These are phyloP conservation scores for Sus scrofa DNA, from an alignment of 2,113 vertebrate genomes.

Conservation along the genomic window T2T-Sscrofa CM000819.6:20356001-20356500, in stretches of 20 bases:
- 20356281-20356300: background rate
- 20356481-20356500: slow-evolving; percentile 16
- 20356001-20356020: background rate
- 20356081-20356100: slow-evolving; percentile 41
- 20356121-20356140: background rate
- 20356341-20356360: slow-evolving; percentile 43
- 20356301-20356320: background rate
- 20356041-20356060: slow-evolving; percentile 27
- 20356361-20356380: slow-evolving; percentile 59
- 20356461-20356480: slow-evolving; percentile 43
- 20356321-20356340: background rate
- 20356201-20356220: background rate
- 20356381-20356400: slow-evolving; percentile 56
- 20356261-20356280: slow-evolving; percentile 33
- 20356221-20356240: background rate
- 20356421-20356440: slow-evolving; percentile 35
- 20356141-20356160: slow-evolving; percentile 7
- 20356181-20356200: background rate
- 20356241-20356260: slow-evolving; percentile 47
- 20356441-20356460: slow-evolving; percentile 54
- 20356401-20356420: slow-evolving; percentile 42
- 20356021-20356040: slow-evolving; percentile 56
- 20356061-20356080: slow-evolving; percentile 69
- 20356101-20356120: background rate
- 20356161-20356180: slow-evolving; percentile 28